Percentiles rank a stretch among this genome's conserved stretches.
These are phyloP conservation scores for Amblyteles armatorius DNA, from an alignment of 2,888 invertebrate genomes.

Conservation along the genomic window DNA sequence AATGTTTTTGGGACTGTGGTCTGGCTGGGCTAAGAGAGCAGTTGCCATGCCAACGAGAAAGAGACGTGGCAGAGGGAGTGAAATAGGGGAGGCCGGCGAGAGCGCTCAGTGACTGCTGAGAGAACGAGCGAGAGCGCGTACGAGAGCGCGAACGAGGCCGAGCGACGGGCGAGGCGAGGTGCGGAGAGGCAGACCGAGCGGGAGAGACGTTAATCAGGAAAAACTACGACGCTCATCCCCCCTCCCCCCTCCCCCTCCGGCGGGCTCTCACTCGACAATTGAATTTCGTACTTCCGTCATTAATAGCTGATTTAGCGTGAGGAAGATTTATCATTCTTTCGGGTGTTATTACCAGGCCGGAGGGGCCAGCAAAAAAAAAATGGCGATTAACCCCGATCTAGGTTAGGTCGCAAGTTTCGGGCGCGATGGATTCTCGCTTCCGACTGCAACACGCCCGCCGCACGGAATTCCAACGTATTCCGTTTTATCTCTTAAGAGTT, in stretches of 20 bases:
- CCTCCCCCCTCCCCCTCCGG: background rate
- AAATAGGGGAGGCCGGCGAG: conserved; percentile 69
- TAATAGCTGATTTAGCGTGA: conserved; percentile 34
- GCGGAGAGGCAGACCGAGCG: conserved; percentile 31
- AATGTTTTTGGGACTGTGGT: conserved; percentile 80
- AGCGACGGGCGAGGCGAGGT: conserved; percentile 22
- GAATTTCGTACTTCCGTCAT: conserved; percentile 56
- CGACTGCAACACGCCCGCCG: too few relatives aligned
- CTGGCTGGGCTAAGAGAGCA: conserved; percentile 74
- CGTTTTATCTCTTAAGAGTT: background rate
- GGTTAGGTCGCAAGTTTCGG: background rate
- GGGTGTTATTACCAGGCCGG: background rate
- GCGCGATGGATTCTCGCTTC: background rate
- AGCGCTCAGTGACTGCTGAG: conserved; percentile 44
- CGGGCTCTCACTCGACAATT: conserved; percentile 46
- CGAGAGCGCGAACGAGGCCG: conserved; percentile 55
- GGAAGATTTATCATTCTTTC: conserved; percentile 17
- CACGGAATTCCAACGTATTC: background rate
- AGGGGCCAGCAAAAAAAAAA: background rate
- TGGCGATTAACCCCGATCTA: background rate
- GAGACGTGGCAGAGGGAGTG: conserved; percentile 67
- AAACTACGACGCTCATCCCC: conserved; percentile 55
- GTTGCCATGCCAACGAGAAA: conserved; percentile 78
- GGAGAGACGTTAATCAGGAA: conserved; percentile 54
- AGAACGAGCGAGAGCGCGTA: conserved; percentile 58